phyloP scores from a whole-genome alignment of 2,888 invertebrate genomes.

The Napeogenes inachia region DNA sequence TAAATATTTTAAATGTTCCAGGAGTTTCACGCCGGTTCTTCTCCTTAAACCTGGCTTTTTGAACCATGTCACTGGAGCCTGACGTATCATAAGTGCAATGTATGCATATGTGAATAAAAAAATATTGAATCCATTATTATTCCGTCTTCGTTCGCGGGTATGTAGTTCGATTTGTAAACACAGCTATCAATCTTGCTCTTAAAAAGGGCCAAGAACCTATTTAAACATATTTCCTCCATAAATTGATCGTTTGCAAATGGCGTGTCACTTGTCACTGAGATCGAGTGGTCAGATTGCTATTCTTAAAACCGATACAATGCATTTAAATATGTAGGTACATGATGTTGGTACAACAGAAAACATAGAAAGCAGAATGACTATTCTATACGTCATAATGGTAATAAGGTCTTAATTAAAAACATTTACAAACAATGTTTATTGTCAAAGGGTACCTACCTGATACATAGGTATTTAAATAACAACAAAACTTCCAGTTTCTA shows the following conservation, averaged over 20 bases:
- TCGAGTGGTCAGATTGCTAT: conserved; percentile 2
- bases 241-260: conserved; percentile 18
- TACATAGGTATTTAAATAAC: too few species aligned
- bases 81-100: not conserved
- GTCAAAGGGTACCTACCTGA: too few species aligned
- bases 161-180: conserved; percentile 18
- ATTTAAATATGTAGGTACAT: not conserved
- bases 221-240: conserved; percentile 17
- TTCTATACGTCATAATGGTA: too few species aligned
- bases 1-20: too few species aligned
- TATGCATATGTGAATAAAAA: not conserved
- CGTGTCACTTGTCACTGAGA: conserved; percentile 12
- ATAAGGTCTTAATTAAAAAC: too few species aligned
- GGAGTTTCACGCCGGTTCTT: too few species aligned
- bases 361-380: too few species aligned
- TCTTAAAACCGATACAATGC: not conserved
- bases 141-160: conserved; percentile 8
- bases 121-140: not conserved
- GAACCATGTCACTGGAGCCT: too few species aligned
- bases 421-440: too few species aligned
- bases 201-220: conserved; percentile 13
- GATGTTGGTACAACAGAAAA: too few species aligned
- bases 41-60: too few species aligned
- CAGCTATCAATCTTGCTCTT: conserved; percentile 16
- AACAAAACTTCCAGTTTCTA: too few species aligned